Evolutionary conservation across 1,140 invertebrate genomes (phyloP).

Genomic region (Drosophila funebris): DNA sequence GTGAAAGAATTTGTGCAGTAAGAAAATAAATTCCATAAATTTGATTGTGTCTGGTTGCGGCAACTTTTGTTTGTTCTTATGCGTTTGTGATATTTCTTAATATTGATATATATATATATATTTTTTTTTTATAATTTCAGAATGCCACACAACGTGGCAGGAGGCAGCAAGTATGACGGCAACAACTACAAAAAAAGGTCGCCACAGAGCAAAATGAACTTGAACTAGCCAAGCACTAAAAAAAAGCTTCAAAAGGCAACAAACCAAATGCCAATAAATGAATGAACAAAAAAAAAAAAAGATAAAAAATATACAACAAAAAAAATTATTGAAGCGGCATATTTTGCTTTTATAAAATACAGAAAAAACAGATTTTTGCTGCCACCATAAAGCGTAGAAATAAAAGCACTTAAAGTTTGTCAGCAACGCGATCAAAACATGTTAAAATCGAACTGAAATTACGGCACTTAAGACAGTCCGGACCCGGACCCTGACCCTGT

Average conservation of each 20-base stretch:
- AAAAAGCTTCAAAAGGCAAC: conserved; percentile 54
- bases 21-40: conserved; percentile 43
- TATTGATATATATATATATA: conserved; percentile 8
- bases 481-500: no score
- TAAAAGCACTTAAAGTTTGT: conserved; percentile 81
- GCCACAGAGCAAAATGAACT: conserved; percentile 27
- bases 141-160: conserved; percentile 46
- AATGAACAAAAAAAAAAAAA: conserved; percentile 26
- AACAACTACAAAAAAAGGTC: conserved; percentile 43
- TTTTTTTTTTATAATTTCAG: conserved; percentile 19
- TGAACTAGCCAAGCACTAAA: conserved; percentile 56
- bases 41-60: conserved; percentile 29
- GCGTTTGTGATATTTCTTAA: conserved; percentile 24
- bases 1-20: conserved; percentile 17
- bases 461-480: conserved; percentile 61
- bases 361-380: conserved; percentile 42
- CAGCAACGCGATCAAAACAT: conserved; percentile 66
- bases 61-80: conserved; percentile 28
- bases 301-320: conserved; percentile 5
- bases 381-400: conserved; percentile 70
- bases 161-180: conserved; percentile 6
- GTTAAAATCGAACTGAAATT: conserved; percentile 77
- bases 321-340: conserved; percentile 71
- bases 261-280: conserved; percentile 64
- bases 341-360: conserved; percentile 64